Percentiles rank a stretch among this genome's conserved stretches.
These are phyloP conservation scores for Oligia latruncula DNA, from an alignment of 2,888 invertebrate species.

Conservation along the genomic window DNA sequence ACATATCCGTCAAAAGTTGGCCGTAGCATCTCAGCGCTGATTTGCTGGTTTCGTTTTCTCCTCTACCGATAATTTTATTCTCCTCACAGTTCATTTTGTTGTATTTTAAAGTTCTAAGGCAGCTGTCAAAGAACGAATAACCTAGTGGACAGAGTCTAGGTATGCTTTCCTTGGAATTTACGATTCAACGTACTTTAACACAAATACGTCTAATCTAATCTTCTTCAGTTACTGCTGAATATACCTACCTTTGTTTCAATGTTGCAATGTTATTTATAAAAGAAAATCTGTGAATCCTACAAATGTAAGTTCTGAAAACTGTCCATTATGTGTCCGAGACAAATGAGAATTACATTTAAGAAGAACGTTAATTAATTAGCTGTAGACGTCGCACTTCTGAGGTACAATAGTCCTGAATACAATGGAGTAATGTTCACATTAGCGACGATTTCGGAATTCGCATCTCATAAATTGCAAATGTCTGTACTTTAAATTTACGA, in stretches of 20 bases:
- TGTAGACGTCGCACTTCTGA: conserved; percentile 20
- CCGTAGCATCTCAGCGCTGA: too few species aligned
- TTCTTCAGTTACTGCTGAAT: not conserved
- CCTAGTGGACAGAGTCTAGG: too few species aligned
- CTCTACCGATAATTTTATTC: too few species aligned
- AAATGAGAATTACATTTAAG: conserved; percentile 16
- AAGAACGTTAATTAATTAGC: conserved; percentile 43
- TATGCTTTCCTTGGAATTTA: not conserved
- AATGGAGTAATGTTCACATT: conserved; percentile 58
- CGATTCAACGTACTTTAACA: not conserved
- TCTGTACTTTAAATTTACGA: conserved; percentile 67
- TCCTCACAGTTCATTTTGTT: too few species aligned
- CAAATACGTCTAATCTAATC: too few species aligned
- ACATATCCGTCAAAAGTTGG: too few species aligned
- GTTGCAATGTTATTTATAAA: not conserved
- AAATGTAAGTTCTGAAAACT: conserved; percentile 13
- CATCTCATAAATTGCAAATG: conserved; percentile 64
- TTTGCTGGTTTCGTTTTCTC: too few species aligned
- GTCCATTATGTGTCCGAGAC: conserved; percentile 16
- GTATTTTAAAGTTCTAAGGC: too few species aligned
- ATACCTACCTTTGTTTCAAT: not conserved
- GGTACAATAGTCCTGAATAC: conserved; percentile 42
- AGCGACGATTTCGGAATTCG: conserved; percentile 57
- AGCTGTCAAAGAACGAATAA: too few species aligned
- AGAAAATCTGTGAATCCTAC: not conserved